Evolutionary conservation across 2,888 invertebrate genomes (phyloP).

Genomic region (Troides oblongomaculatus): DNA sequence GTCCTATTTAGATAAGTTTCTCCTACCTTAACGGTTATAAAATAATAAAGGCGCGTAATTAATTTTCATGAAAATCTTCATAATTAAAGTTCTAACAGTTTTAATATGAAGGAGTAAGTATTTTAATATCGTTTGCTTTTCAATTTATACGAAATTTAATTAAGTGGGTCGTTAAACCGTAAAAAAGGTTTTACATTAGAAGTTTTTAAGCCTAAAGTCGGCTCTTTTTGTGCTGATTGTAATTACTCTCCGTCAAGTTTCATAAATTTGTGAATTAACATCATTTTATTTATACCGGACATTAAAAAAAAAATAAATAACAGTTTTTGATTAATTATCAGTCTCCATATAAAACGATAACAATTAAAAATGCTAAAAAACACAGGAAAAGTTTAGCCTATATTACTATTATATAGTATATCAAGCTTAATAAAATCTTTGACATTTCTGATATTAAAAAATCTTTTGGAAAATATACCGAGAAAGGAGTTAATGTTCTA

Average conservation of each 20-base stretch:
- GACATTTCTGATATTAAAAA: too few species aligned
- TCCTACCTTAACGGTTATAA: neutral
- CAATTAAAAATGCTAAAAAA: too few species aligned
- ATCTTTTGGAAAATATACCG: too few species aligned
- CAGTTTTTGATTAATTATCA: too few species aligned
- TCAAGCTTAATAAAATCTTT: too few species aligned
- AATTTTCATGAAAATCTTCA: conserved; percentile 8
- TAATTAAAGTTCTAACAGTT: conserved; percentile 6
- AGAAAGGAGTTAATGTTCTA: too few species aligned
- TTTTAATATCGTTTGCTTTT: conserved; percentile 13
- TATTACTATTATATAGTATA: too few species aligned
- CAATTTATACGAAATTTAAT: conserved; percentile 9
- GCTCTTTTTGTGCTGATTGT: neutral
- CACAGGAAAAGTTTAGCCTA: too few species aligned
- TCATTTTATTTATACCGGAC: too few species aligned
- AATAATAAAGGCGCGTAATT: conserved; percentile 4
- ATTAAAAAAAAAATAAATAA: too few species aligned
- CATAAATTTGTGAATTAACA: neutral
- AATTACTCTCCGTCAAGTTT: conserved; percentile 1
- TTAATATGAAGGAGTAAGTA: conserved; percentile 15
- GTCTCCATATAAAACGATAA: too few species aligned
- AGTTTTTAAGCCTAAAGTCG: neutral
- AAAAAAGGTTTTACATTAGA: conserved; percentile 1
- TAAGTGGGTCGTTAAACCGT: conserved; percentile 5
- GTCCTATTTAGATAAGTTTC: neutral